These are phyloP conservation scores for Torymus aiolomorphi DNA, from an alignment of 2,888 invertebrate species.

Conservation along the genomic window DNA sequence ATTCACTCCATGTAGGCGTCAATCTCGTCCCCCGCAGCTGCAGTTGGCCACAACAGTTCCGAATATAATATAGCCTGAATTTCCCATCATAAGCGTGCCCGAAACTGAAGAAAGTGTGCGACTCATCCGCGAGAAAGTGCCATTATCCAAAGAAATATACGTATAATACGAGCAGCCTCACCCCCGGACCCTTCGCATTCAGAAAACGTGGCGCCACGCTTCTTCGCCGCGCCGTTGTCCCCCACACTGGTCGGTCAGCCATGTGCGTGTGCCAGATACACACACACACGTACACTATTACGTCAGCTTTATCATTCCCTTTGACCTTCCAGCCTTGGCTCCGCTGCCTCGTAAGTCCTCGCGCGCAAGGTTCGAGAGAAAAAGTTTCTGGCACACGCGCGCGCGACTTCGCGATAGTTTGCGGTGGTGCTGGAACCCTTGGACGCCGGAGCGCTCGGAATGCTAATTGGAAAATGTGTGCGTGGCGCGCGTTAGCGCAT, in stretches of 20 bases:
- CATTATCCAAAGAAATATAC: too few species aligned
- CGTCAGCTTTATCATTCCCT: slow-evolving; percentile 6
- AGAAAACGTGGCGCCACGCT: not conserved
- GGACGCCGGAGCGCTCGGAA: slow-evolving; percentile 31
- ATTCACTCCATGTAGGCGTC: too few species aligned
- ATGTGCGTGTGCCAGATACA: not conserved
- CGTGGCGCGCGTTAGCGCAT: not conserved
- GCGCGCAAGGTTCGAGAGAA: not conserved
- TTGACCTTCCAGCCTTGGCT: slow-evolving; percentile 29
- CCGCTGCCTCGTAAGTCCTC: not conserved
- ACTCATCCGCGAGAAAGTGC: too few species aligned
- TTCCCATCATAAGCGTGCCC: too few species aligned
- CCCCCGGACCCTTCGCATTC: not conserved
- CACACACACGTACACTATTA: not conserved
- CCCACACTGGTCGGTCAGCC: not conserved
- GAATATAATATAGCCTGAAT: too few species aligned
- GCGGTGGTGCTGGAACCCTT: not conserved
- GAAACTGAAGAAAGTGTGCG: too few species aligned
- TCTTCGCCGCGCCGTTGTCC: not conserved
- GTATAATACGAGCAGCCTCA: too few species aligned
- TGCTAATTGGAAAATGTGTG: slow-evolving; percentile 41
- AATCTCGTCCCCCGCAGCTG: too few species aligned
- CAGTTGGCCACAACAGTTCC: too few species aligned
- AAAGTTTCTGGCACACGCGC: not conserved
- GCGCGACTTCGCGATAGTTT: not conserved